A percentile compares a stretch with the other conserved stretches of the same genome.
Evolutionary conservation across 2,888 invertebrate species (phyloP).

Genomic region (Agrochola macilenta): DNA sequence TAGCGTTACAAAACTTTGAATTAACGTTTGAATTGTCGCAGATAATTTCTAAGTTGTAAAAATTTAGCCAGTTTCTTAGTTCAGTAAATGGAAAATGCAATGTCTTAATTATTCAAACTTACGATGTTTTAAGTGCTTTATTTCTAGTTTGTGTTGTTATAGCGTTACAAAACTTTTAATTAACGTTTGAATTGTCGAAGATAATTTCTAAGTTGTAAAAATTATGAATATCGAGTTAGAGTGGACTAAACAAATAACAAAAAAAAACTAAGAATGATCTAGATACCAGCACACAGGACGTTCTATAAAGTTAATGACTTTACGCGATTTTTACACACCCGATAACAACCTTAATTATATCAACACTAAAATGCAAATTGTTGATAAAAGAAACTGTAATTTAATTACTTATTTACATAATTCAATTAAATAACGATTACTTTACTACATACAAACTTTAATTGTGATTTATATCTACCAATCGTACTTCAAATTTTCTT

Average conservation of each 20-base stretch:
- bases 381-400: conserved; percentile 2
- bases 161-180: background rate
- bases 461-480: background rate
- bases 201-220: background rate
- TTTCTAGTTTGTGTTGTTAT: background rate
- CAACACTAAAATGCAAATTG: conserved; percentile 19
- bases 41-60: too few relatives aligned
- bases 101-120: background rate
- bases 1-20: too few relatives aligned
- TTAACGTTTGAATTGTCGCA: too few relatives aligned
- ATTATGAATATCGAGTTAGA: background rate
- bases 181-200: background rate
- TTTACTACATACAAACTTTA: background rate
- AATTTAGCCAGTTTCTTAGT: background rate
- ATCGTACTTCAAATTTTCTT: background rate
- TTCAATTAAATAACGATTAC: conserved; percentile 4
- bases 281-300: background rate
- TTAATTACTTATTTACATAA: conserved; percentile 15
- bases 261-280: background rate
- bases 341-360: background rate
- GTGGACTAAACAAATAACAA: background rate
- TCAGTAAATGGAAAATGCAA: background rate
- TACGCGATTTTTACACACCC: background rate
- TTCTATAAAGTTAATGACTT: background rate
- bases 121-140: background rate